Evolutionary conservation across 2,888 invertebrate species (phyloP).

Genomic region (Troilus luridus): DNA sequence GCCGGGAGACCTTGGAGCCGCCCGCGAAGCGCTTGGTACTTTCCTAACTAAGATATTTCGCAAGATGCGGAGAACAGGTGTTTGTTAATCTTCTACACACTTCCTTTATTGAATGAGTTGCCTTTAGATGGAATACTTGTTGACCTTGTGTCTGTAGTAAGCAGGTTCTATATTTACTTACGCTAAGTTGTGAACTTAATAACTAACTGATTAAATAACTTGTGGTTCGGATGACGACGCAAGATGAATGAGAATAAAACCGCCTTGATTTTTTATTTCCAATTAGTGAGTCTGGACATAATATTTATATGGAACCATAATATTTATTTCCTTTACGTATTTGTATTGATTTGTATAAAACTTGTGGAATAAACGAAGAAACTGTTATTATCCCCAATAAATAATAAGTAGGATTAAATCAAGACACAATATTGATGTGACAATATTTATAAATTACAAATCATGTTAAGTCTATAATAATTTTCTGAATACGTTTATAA

Average conservation of each 20-base stretch:
- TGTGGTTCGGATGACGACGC: background rate
- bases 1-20: background rate
- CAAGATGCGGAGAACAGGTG: background rate
- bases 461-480: background rate
- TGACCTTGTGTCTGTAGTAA: background rate
- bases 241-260: background rate
- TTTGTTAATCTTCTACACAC: background rate
- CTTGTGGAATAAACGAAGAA: background rate
- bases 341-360: background rate
- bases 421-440: background rate
- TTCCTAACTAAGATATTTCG: background rate
- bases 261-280: background rate
- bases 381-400: background rate
- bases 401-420: background rate
- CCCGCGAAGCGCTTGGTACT: background rate
- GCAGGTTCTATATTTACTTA: background rate
- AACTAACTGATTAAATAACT: background rate
- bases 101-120: slow-evolving; percentile 2
- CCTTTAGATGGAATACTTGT: background rate
- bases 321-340: background rate
- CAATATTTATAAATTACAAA: background rate
- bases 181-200: background rate
- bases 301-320: background rate
- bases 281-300: background rate
- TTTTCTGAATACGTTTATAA: background rate